A percentile compares a stretch with the other conserved stretches of the same genome.
Conservation (phyloP, 2,797 vertebrate species). For the Pseudomugil gertrudae region DNA sequence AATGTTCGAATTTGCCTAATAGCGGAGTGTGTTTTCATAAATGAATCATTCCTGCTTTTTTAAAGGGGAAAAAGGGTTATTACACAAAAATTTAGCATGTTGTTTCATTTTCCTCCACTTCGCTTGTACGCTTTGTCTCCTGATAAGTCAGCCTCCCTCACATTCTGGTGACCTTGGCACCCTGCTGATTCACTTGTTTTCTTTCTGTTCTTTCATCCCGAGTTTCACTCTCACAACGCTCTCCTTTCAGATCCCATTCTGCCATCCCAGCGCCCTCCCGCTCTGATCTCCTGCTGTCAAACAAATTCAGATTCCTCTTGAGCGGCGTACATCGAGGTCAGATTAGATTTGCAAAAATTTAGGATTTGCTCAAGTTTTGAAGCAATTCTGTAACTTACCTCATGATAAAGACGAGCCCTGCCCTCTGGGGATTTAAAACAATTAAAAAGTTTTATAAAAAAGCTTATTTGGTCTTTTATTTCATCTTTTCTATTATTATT, state of each 20-base stretch:
- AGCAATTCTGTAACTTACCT: constrained; percentile 13
- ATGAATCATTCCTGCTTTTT: not conserved
- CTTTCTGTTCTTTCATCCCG: constrained; percentile 64
- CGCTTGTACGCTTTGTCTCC: constrained; percentile 15
- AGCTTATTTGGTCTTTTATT: constrained; percentile 38
- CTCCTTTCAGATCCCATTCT: constrained; percentile 41
- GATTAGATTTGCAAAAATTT: constrained; percentile 37
- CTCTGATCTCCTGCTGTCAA: constrained; percentile 67
- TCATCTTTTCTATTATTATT: constrained; percentile 13
- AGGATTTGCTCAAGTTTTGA: constrained; percentile 30
- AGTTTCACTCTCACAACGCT: constrained; percentile 32
- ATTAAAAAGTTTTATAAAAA: constrained; percentile 47
- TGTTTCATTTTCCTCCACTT: constrained; percentile 6
- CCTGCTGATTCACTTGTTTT: constrained; percentile 71
- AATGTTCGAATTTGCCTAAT: not conserved
- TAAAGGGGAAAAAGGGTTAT: not conserved
- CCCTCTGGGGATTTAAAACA: constrained; percentile 36
- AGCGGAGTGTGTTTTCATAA: not conserved
- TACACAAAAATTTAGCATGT: not conserved
- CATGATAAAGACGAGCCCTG: constrained; percentile 12
- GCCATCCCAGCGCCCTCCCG: constrained; percentile 29
- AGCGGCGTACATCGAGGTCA: constrained; percentile 32
- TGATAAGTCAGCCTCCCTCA: constrained; percentile 39
- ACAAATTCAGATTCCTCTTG: constrained; percentile 56
- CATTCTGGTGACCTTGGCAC: constrained; percentile 62